Evolutionary conservation across 2,113 vertebrate genomes (phyloP).

Genomic region (Corvus moneduloides): DNA sequence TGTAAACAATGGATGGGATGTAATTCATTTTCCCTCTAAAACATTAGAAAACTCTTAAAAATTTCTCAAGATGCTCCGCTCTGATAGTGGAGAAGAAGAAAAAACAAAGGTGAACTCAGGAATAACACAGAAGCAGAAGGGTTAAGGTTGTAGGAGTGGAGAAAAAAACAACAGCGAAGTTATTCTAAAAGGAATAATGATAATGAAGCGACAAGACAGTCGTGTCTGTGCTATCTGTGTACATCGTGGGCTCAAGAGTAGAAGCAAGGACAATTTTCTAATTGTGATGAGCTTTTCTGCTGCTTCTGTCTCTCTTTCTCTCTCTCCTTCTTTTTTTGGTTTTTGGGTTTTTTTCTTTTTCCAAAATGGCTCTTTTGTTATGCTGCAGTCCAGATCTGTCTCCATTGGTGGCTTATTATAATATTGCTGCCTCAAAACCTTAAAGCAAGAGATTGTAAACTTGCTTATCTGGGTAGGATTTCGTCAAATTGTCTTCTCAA

Average conservation of each 20-base stretch:
- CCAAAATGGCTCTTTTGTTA: not conserved
- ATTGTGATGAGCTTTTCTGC: not conserved
- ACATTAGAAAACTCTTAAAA: not conserved
- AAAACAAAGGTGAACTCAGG: not conserved
- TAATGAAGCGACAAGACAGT: not conserved
- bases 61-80: not conserved
- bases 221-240: not conserved
- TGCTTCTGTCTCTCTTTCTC: not conserved
- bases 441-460: not conserved
- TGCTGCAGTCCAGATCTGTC: not conserved
- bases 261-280: not conserved
- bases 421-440: not conserved
- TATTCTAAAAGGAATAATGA: not conserved
- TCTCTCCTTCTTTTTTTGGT: too few species aligned
- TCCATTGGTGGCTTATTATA: not conserved
- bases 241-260: not conserved
- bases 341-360: not conserved
- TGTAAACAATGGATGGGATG: not conserved
- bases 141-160: not conserved
- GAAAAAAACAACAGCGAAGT: not conserved
- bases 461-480: not conserved
- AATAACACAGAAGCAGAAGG: not conserved
- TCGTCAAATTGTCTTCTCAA: not conserved
- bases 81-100: not conserved
- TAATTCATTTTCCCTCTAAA: not conserved